phyloP scores from a whole-genome alignment of 1,140 invertebrate species.

The Tribolium madens region DNA sequence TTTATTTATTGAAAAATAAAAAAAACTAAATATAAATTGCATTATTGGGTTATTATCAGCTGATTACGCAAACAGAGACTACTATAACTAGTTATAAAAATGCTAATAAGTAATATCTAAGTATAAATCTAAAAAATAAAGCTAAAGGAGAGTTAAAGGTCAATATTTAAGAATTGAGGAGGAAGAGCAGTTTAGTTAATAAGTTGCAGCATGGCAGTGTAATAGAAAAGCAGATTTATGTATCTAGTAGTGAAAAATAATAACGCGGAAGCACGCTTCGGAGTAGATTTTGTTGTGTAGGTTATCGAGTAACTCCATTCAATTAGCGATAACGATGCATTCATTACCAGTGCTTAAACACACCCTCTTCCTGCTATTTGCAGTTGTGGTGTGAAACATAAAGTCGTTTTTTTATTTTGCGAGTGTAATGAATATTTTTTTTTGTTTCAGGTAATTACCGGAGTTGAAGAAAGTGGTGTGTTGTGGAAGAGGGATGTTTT shows the following conservation, averaged over 20 bases:
- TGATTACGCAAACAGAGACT: too few relatives aligned
- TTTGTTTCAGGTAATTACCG: constrained; percentile 12
- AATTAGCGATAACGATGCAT: neutral
- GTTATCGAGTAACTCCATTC: neutral
- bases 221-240: neutral
- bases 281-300: neutral
- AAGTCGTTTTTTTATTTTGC: neutral
- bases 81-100: too few relatives aligned
- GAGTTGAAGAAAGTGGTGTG: neutral
- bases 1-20: too few relatives aligned
- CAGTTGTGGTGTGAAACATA: neutral
- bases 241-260: neutral
- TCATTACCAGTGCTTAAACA: neutral
- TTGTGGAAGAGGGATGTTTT: neutral
- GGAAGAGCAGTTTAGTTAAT: neutral
- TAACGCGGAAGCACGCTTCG: neutral
- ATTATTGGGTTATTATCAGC: too few relatives aligned
- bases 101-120: too few relatives aligned
- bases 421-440: neutral
- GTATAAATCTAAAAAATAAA: too few relatives aligned
- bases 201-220: neutral
- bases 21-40: too few relatives aligned
- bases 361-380: neutral
- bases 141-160: neutral
- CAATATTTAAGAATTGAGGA: neutral